Percentiles rank a stretch among this genome's conserved stretches.
Conservation (phyloP, 2,797 vertebrate species). For the Florisuga fusca region DNA sequence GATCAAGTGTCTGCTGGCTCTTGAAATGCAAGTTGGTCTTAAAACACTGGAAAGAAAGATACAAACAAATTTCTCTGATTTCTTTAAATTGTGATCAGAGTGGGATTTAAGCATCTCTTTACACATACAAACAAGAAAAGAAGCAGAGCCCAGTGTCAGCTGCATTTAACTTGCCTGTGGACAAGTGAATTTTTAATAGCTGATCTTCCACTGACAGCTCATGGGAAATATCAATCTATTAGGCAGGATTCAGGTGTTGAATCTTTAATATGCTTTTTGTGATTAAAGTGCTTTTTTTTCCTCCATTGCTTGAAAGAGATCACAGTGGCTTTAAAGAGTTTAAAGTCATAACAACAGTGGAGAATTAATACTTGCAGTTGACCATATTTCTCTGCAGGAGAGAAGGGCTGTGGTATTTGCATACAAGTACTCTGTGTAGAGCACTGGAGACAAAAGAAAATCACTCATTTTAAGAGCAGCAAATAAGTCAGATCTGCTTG, state of each 20-base stretch:
- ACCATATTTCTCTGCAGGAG: background rate
- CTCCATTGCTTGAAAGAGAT: constrained; percentile 48
- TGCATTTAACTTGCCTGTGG: constrained; percentile 48
- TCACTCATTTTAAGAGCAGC: background rate
- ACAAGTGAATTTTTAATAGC: constrained; percentile 68
- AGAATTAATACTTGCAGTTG: constrained; percentile 41
- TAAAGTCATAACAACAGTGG: constrained; percentile 49
- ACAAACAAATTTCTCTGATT: background rate
- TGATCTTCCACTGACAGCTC: constrained; percentile 54
- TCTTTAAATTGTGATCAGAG: background rate
- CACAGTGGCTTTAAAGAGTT: constrained; percentile 52
- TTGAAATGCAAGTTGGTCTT: background rate
- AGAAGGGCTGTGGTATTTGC: background rate
- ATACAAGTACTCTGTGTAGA: background rate
- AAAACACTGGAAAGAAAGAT: background rate
- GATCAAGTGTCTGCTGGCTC: background rate
- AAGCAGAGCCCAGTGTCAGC: constrained; percentile 30
- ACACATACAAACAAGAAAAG: constrained; percentile 22
- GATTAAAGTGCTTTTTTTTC: constrained; percentile 57
- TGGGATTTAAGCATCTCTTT: constrained; percentile 10
- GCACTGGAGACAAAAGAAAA: background rate
- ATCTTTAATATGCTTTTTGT: constrained; percentile 68
- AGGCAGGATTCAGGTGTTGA: constrained; percentile 60
- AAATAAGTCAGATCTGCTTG: background rate
- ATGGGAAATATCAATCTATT: constrained; percentile 69